Evolutionary conservation across 2,888 invertebrate genomes (phyloP), one percentile per base, ranked within the genome.

Genomic region (Pterobdella sp.): DNA sequence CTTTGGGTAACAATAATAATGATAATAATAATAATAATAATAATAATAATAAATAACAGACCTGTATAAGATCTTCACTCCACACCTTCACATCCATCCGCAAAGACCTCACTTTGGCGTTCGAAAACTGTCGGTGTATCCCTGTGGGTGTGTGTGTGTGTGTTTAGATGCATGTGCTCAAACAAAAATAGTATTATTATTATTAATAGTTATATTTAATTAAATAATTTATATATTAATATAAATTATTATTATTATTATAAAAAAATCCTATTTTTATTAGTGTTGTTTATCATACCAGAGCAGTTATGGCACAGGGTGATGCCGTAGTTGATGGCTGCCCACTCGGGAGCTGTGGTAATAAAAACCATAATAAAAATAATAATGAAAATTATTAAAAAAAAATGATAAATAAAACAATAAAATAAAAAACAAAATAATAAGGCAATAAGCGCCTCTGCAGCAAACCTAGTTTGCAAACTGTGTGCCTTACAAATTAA

Each of bases 281-380:
- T n/a, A n/a, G n/a, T n/a, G n/a, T n/a, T 32, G 35, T 65, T 29
- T 14, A 22, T 32, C 77, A 74, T 75, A 81, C 82, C 83, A 72
- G 83, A 82, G 80, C 97, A 97, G 81, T 94, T 93, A 71, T 93
- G 91, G 84, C 97, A 97, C 72, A 97, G 86, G 77, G 94, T 86
- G 80, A 96, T 90, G 37, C 94, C 95, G 78, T 93, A 89, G 85
- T 96, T 96, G 74, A 97, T 88, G 4, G 94, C 92, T 64, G 94
- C 94, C 96, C 96, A 97, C 79, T 91, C 89, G 68, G 95, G 93
- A 88, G 94, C 94, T 92, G 84, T 76, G 78, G 69, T 52, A 42
- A 72, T 3, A 3, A 42, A 42, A 22, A 42, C 7, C 10, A 42
- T 42, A 22, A 42, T 42, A 22, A 42, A 14, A 22, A 42, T 42